phyloP scores from a whole-genome alignment of 2,797 vertebrate species.

The Denticeps clupeoides region DNA sequence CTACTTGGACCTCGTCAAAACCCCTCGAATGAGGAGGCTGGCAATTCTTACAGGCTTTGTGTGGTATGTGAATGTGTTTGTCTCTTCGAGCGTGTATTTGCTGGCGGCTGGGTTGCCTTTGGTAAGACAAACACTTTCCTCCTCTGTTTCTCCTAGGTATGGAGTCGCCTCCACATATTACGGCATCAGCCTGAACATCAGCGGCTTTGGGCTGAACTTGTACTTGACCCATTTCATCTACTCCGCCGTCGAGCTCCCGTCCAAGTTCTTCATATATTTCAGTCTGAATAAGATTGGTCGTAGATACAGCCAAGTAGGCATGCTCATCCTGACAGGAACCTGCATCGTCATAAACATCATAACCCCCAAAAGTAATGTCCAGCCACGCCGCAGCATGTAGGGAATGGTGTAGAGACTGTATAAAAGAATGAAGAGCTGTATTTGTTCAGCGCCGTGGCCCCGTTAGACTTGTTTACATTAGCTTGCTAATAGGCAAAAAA shows the following conservation, averaged over 20 bases:
- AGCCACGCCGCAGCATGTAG: too few species aligned
- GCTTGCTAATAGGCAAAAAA: too few species aligned
- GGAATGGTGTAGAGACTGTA: too few species aligned
- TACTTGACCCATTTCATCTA: constrained; percentile 81
- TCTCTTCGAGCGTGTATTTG: background rate
- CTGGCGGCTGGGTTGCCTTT: too few species aligned
- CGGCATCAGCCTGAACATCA: constrained; percentile 70
- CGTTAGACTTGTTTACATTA: too few species aligned
- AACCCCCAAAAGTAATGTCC: constrained; percentile 31
- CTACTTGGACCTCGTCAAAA: constrained; percentile 68
- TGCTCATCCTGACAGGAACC: constrained; percentile 49
- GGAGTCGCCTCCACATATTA: constrained; percentile 79
- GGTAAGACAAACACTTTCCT: too few species aligned
- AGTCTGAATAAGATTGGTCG: constrained; percentile 57
- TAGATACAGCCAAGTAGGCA: constrained; percentile 51
- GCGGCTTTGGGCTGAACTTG: constrained; percentile 63
- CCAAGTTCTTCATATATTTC: constrained; percentile 60
- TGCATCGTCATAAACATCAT: constrained; percentile 55
- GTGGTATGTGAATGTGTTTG: constrained; percentile 52
- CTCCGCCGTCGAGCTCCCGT: constrained; percentile 67
- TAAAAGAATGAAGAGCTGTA: too few species aligned
- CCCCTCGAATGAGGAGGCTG: constrained; percentile 56
- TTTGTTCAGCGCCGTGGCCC: too few species aligned
- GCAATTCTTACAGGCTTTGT: constrained; percentile 58
- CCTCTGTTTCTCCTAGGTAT: too few species aligned